Evolutionary conservation across 2,797 vertebrate genomes (phyloP), one percentile per base, ranked within the genome.

Genomic region (Ctenochaetus hawaiiensis): DNA sequence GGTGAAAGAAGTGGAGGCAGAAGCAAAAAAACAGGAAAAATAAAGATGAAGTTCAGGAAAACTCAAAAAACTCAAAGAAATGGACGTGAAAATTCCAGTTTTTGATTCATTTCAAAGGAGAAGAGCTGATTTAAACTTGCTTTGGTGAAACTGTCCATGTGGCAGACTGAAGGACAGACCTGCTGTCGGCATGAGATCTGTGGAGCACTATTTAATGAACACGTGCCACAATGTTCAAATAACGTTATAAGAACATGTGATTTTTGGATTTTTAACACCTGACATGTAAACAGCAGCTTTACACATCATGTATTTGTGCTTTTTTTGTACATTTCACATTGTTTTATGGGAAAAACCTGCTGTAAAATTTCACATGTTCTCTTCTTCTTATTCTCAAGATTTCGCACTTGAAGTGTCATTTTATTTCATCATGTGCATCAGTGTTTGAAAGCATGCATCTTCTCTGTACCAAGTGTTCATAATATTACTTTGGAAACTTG

Each of bases 1-100:
- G 7, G 2, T 16, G 58, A 54, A 74, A 59, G 68, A 64, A 52
- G 64, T 23, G 13, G 18, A 79, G 43, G 13, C 43, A 39, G 54
- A 52, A 58, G 13, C 4, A 9, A 72, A 54, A 37, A 30, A 57
- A 20, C 4, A 14, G 59, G 3, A 51, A 66, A 68, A 67, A 10
- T 22, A 5, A 5, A 59, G 45, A 37, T 23, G 3, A 37, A 18
- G 41, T 13, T 41, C 0, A 0, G 64, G 13, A 41, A 48, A 9
- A 26, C 39, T 8, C 5, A 17, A n/a, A 26, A 14, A 2, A 43
- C 13, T 23, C 0, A 1, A 39, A 30, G 1, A 2, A 20, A 37
- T 0, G 12, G 2, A 44, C 26, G 26, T 13, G 11, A 9, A 54
- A 56, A 14, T 2, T 14, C 16, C 45, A 17, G n/a, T 3, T 17